Conservation (phyloP, 2,888 invertebrate species). For the Hirtodrosophila cameraria region DNA sequence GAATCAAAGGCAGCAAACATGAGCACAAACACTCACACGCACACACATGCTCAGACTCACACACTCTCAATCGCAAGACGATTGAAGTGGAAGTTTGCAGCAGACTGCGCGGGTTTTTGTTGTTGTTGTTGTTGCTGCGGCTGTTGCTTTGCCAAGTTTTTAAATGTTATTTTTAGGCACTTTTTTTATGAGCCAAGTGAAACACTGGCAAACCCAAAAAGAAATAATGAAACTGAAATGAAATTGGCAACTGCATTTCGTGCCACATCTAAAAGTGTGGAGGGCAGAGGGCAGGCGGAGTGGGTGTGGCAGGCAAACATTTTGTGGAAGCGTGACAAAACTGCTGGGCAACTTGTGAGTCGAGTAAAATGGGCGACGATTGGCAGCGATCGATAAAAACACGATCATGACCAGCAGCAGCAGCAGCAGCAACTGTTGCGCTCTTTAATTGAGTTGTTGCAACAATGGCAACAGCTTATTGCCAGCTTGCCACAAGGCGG, state of each 20-base stretch:
- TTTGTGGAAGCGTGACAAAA: slow-evolving; percentile 50
- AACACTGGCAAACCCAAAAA: slow-evolving; percentile 10
- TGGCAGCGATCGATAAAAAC: slow-evolving; percentile 55
- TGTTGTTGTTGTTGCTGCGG: slow-evolving; percentile 21
- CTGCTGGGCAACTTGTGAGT: slow-evolving; percentile 28
- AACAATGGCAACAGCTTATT: slow-evolving; percentile 10
- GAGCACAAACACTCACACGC: slow-evolving; percentile 29
- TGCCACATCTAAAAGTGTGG: slow-evolving; percentile 13
- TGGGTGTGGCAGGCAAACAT: not conserved
- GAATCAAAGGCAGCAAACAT: slow-evolving; percentile 60
- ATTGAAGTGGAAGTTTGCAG: slow-evolving; percentile 71
- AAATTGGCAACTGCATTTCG: slow-evolving; percentile 47
- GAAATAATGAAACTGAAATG: slow-evolving; percentile 51
- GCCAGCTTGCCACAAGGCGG: slow-evolving; percentile 32
- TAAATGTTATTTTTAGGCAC: slow-evolving; percentile 63
- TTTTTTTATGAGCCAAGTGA: slow-evolving; percentile 38
- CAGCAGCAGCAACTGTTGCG: slow-evolving; percentile 31
- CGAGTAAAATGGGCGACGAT: slow-evolving; percentile 22
- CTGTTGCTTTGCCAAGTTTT: slow-evolving; percentile 43
- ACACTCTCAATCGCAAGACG: slow-evolving; percentile 32
- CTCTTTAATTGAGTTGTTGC: slow-evolving; percentile 56
- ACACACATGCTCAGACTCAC: slow-evolving; percentile 18
- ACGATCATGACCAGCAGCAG: slow-evolving; percentile 61
- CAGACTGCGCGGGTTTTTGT: slow-evolving; percentile 51
- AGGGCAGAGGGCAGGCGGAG: not conserved